Evolutionary conservation across 1,140 invertebrate genomes (phyloP), one percentile per base, ranked within the genome.

Genomic region (Sinonovacula constricta): DNA sequence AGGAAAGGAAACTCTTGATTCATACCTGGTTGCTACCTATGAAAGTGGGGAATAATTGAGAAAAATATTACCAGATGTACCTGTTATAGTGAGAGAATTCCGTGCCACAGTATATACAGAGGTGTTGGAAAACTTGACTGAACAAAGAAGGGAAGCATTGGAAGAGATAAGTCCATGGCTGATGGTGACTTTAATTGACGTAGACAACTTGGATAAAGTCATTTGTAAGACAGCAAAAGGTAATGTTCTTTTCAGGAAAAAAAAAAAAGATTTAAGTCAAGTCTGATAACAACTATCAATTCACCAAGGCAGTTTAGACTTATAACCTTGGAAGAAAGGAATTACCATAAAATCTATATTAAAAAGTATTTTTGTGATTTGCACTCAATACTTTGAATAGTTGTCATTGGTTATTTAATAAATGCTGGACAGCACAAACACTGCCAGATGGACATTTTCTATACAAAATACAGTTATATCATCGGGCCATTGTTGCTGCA

Each of bases 51-150:
- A 67, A 67, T 51, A 67, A 67, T 45, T 67, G 63, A 67, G 63
- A 67, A 67, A 67, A 45, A 67, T 67, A 67, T 67, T 67, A 67
- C 63, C 63, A 51, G 63, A 67, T 67, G 63, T 67, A 67, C 63
- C 63, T 67, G 63, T 67, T 67, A 67, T 67, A 67, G 63, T 67
- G 63, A 49, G 63, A 67, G 36, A 67, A 67, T 67, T 67, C 63
- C 53, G 63, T 45, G 39, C 63, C 63, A 67, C 63, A 67, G 63
- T 67, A 51, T 67, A 67, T 67, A 26, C 49, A 67, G 63, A 67
- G 63, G 36, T 67, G 63, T 26, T 45, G 22, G 63, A 67, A 67
- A 67, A 67, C 53, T 67, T 67, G 63, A 67, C 63, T 26, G 63
- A 67, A 67, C 39, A 67, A 67, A 45, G 63, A 51, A 67, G 53